Conservation (phyloP, 2,797 vertebrate species). For the Acipenser oxyrinchus region DNA sequence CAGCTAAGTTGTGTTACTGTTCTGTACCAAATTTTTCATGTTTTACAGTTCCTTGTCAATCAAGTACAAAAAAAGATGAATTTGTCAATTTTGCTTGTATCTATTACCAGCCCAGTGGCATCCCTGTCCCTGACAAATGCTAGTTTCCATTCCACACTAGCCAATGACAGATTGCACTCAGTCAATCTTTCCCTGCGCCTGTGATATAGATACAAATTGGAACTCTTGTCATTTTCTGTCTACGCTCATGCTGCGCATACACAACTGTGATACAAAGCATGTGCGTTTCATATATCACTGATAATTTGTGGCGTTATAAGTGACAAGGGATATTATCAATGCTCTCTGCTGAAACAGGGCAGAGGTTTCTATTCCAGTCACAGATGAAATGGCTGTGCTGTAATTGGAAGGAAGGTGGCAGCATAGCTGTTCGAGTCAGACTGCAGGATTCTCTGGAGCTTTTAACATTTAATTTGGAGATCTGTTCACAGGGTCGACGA, state of each 20-base stretch:
- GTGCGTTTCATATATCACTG: not conserved
- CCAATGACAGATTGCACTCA: not conserved
- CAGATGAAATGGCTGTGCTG: not conserved
- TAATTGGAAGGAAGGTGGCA: constrained; percentile 13
- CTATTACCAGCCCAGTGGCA: no score
- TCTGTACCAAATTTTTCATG: no score
- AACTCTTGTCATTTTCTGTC: not conserved
- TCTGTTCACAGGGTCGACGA: constrained; percentile 17
- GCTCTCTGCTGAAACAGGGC: constrained; percentile 6
- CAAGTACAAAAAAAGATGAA: no score
- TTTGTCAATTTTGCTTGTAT: no score
- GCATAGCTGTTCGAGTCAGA: constrained; percentile 2
- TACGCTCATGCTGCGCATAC: no score
- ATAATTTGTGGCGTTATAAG: constrained; percentile 2
- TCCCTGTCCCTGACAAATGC: not conserved
- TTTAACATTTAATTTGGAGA: constrained; percentile 15
- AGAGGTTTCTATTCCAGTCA: not conserved
- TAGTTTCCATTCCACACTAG: not conserved
- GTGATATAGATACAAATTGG: not conserved
- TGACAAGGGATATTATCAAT: constrained; percentile 15
- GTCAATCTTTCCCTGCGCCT: not conserved
- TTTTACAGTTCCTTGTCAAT: no score
- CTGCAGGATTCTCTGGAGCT: constrained; percentile 20
- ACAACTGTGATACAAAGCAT: no score
- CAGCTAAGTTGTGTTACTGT: no score